Percentiles rank a stretch among this genome's conserved stretches.
Evolutionary conservation across 2,888 invertebrate species (phyloP).

Genomic region (Stenoptilia bipunctidactyla): DNA sequence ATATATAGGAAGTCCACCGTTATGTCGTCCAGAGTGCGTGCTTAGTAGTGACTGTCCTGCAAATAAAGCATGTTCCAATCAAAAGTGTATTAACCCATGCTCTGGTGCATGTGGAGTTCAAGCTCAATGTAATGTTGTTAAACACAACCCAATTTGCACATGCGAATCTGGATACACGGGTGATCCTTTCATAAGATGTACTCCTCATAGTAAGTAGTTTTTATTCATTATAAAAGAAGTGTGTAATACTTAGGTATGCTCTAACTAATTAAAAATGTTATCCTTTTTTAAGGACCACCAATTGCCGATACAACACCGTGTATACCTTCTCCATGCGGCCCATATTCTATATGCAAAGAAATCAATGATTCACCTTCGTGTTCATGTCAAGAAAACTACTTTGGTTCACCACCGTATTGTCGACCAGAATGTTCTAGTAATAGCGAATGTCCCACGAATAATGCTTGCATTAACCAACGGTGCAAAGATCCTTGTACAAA

Average conservation of each 20-base stretch:
- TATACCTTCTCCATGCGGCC: conserved; percentile 78
- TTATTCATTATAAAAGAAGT: no score
- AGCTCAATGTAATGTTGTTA: conserved; percentile 79
- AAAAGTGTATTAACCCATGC: conserved; percentile 82
- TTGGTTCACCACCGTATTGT: conserved; percentile 83
- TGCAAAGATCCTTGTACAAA: conserved; percentile 76
- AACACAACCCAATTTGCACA: conserved; percentile 83
- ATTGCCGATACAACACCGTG: conserved; percentile 73
- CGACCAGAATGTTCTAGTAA: conserved; percentile 80
- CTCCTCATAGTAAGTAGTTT: conserved; percentile 52
- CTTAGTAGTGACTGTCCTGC: conserved; percentile 81
- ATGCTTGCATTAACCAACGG: conserved; percentile 76
- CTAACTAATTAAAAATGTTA: background rate
- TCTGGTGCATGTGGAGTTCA: conserved; percentile 80
- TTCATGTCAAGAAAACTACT: conserved; percentile 75
- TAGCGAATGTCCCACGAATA: conserved; percentile 75
- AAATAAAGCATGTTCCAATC: conserved; percentile 80
- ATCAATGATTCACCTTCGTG: conserved; percentile 74
- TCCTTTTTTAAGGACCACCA: conserved; percentile 49
- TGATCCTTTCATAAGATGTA: conserved; percentile 82
- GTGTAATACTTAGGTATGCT: no score
- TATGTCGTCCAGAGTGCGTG: conserved; percentile 83
- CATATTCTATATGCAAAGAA: conserved; percentile 73
- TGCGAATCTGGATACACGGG: conserved; percentile 77
- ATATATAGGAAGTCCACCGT: conserved; percentile 79